These are phyloP conservation scores for Drosophila miranda DNA, from an alignment of 1,140 invertebrate genomes.

Conservation along the genomic window DNA sequence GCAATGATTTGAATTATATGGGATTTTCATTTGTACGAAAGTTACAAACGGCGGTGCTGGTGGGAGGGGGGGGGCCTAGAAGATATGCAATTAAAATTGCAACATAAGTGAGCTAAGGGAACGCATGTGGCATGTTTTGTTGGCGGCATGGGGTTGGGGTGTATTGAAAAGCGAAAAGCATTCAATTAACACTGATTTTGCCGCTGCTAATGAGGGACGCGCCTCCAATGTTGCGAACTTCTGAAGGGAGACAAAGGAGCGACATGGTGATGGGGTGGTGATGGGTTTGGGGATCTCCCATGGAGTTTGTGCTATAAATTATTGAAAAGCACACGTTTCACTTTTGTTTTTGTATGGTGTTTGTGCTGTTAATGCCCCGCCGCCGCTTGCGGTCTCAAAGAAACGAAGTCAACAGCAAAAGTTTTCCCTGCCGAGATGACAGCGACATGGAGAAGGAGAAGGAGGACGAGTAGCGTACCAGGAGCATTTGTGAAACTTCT, in stretches of 20 bases:
- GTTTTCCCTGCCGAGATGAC: slow-evolving; percentile 35
- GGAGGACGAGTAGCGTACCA: neutral
- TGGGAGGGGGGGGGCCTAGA: neutral
- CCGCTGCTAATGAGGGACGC: slow-evolving; percentile 53
- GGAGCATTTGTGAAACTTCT: slow-evolving; percentile 68
- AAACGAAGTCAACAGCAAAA: slow-evolving; percentile 72
- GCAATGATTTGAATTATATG: slow-evolving; percentile 15
- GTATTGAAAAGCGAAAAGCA: slow-evolving; percentile 58
- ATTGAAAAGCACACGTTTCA: slow-evolving; percentile 67
- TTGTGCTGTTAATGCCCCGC: slow-evolving; percentile 16
- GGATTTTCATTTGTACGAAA: slow-evolving; percentile 9
- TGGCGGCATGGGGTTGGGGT: neutral
- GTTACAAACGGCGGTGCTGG: too few relatives aligned
- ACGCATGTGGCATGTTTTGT: slow-evolving; percentile 1
- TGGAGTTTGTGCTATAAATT: slow-evolving; percentile 63
- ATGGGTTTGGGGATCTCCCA: neutral
- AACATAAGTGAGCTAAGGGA: slow-evolving; percentile 28
- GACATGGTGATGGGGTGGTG: neutral
- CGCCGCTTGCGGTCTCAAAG: slow-evolving; percentile 51
- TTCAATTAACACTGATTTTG: slow-evolving; percentile 52
- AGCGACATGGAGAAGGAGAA: slow-evolving; percentile 18
- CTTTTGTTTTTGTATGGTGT: slow-evolving; percentile 51
- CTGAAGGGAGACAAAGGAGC: slow-evolving; percentile 30
- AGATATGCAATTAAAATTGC: slow-evolving; percentile 42
- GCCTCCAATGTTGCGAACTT: slow-evolving; percentile 29